Evolutionary conservation across 2,113 vertebrate genomes (phyloP).

Genomic region (Hippocampus abdominalis): DNA sequence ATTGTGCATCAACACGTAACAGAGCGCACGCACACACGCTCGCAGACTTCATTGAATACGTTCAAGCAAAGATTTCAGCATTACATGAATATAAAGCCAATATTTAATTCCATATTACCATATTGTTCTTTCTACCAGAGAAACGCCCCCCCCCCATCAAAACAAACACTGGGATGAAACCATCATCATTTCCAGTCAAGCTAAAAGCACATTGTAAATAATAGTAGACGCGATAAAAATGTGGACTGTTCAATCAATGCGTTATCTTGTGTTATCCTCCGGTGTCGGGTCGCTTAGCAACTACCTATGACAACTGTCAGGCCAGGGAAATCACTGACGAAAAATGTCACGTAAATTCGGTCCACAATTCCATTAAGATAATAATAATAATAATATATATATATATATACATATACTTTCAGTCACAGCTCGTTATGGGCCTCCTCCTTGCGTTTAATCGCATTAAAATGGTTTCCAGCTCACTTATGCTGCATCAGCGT

Average conservation of each 20-base stretch:
- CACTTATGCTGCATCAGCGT: constrained; percentile 29
- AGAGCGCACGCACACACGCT: not conserved
- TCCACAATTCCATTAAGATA: too few species aligned
- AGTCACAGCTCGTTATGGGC: not conserved
- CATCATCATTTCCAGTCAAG: not conserved
- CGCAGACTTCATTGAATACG: not conserved
- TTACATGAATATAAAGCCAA: not conserved
- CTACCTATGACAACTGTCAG: not conserved
- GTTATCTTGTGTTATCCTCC: not conserved
- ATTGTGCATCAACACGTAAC: not conserved
- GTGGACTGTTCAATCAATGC: not conserved
- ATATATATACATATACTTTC: too few species aligned
- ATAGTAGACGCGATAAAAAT: not conserved
- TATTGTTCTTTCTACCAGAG: not conserved
- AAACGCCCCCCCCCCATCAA: not conserved
- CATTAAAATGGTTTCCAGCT: constrained; percentile 44
- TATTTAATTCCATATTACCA: not conserved
- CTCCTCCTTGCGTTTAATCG: constrained; percentile 31
- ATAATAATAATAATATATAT: too few species aligned
- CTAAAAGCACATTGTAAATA: not conserved
- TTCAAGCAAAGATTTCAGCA: not conserved
- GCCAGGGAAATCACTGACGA: not conserved
- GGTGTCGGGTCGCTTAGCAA: not conserved
- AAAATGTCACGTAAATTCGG: not conserved
- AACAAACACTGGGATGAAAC: not conserved